phyloP scores from a whole-genome alignment of 2,888 invertebrate species.

The Eilema caniola region DNA sequence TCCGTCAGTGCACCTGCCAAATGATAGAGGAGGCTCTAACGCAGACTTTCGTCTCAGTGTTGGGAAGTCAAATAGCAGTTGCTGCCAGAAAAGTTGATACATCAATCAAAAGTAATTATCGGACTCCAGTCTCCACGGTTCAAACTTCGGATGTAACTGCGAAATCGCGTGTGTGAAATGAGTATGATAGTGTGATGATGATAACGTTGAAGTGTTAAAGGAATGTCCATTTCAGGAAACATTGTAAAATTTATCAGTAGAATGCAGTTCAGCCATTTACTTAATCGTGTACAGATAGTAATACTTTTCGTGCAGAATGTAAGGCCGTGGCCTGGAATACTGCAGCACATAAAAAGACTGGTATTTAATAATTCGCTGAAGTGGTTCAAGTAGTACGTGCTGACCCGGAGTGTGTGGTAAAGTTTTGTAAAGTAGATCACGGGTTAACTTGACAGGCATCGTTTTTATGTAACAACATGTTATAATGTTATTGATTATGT shows the following conservation, averaged over 20 bases:
- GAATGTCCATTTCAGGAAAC: neutral
- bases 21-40: no score
- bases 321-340: conserved; percentile 1
- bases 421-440: neutral
- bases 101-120: no score
- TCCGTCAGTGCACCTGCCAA: no score
- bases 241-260: neutral
- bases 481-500: no score
- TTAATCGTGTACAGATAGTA: neutral
- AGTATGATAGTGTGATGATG: no score
- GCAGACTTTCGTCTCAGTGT: no score
- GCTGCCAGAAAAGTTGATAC: no score
- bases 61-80: no score
- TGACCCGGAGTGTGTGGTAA: neutral
- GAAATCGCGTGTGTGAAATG: no score
- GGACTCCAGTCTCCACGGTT: no score
- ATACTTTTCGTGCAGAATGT: conserved; percentile 1
- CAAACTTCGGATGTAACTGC: no score
- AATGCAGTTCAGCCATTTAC: conserved; percentile 21
- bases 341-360: conserved; percentile 9
- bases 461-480: neutral
- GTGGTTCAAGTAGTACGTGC: conserved; percentile 10
- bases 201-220: neutral
- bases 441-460: neutral
- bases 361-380: conserved; percentile 19